Evolutionary conservation across 2,888 invertebrate species (phyloP), one percentile per base, ranked within the genome.

Genomic region (Spilosoma lubricipeda): DNA sequence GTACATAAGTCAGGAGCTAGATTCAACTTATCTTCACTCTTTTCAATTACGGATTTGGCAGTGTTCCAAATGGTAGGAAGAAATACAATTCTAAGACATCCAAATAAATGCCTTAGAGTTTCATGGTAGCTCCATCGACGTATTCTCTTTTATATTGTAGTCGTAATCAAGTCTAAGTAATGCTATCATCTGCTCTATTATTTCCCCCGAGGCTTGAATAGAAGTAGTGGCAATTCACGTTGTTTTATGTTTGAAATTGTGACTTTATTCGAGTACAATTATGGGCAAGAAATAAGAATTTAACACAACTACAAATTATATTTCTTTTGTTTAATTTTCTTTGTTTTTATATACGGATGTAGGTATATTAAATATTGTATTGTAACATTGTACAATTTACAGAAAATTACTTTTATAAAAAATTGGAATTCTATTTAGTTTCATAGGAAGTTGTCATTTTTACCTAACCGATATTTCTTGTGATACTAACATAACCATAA

Each of bases 31-130:
- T 81, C 78, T 79, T 80, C 69, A 70, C 71, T 74, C 75, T 84
- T 84, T 84, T 84, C 84, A 83, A 84, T 84, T 84, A 84, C 84
- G 59, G 73, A 69, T 74, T 80, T 84, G 84, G 84, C 81, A 70
- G 67, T 48, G 20, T 72, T 80, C 84, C 84, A 84, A 81, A 36
- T 27, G n/a, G 70, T 70, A 71, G 72, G 73, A 56, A 75, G 73
- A 69, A 70, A 77, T 76, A 78, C 76, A 77, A 77, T 78, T 78
- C 73, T 67, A 67, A 71, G 73, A 73, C 72, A 72, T 64, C 65
- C 56, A 67, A 72, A 76, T 82, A 77, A 71, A 82, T 80, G 76
- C 64, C 72, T 75, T 74, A 73, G 80, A 52, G 70, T 81, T 78
- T 76, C 75, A 67, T 75, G 67, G 56, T 79, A 76, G 45, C 70